Percentiles rank a stretch among this genome's conserved stretches.
Conservation (phyloP, 2,113 vertebrate species). For the Rhinolophus ferrumequinum region DNA sequence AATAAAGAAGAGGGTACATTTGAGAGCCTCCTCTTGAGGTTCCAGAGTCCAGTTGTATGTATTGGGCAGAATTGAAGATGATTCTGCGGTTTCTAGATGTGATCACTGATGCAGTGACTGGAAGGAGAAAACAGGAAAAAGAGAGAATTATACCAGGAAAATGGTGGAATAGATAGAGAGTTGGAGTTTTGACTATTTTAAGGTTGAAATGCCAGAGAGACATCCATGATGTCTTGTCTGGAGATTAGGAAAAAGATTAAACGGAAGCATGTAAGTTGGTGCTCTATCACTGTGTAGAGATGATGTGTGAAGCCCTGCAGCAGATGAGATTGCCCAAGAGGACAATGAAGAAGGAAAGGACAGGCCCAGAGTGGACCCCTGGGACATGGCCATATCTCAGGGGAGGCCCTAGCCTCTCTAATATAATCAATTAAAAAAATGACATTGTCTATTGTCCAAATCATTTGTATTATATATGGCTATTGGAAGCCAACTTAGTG, state of each 20-base stretch:
- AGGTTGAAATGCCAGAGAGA: not conserved
- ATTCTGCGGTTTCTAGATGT: not conserved
- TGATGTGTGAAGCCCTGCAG: not conserved
- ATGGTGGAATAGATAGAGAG: not conserved
- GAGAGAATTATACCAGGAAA: not conserved
- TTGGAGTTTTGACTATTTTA: not conserved
- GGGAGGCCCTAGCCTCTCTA: not conserved
- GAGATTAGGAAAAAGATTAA: not conserved
- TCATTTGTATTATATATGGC: conserved; percentile 14
- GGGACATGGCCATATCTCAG: not conserved
- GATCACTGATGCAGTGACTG: not conserved
- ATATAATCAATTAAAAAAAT: not conserved
- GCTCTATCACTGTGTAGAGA: not conserved
- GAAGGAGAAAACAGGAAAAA: not conserved
- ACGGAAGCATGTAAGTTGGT: not conserved
- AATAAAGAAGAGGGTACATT: not conserved
- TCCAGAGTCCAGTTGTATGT: not conserved
- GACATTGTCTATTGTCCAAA: not conserved
- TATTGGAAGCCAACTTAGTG: conserved; percentile 30
- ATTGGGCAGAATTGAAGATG: not conserved
- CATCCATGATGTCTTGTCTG: not conserved
- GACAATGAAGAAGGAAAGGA: not conserved
- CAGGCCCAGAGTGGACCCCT: not conserved
- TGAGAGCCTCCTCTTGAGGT: not conserved
- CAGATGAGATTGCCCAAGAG: not conserved